Evolutionary conservation across 1,140 invertebrate species (phyloP).

Genomic region (Drosophila leontia): DNA sequence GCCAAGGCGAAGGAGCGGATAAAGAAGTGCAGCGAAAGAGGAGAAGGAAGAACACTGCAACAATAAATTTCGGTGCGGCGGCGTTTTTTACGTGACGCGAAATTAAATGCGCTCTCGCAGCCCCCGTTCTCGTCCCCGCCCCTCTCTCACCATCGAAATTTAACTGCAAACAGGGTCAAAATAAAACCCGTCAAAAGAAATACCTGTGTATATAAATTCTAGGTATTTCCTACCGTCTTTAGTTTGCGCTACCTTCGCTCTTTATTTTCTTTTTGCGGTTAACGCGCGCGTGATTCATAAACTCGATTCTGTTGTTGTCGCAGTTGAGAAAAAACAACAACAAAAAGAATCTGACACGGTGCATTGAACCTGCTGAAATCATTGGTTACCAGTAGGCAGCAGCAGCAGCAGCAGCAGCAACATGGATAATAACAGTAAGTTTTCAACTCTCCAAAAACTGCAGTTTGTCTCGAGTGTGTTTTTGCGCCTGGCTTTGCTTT

Average conservation of each 20-base stretch:
- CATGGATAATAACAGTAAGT: conserved; percentile 44
- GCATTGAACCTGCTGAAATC: conserved; percentile 71
- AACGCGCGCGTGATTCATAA: conserved; percentile 80
- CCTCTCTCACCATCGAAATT: conserved; percentile 16
- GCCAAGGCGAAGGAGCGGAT: conserved; percentile 8
- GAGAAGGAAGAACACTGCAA: conserved; percentile 35
- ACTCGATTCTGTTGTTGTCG: conserved; percentile 39
- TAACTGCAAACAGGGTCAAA: conserved; percentile 76
- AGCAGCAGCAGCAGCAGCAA: conserved; percentile 24
- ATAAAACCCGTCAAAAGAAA: conserved; percentile 55
- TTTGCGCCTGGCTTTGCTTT: conserved; percentile 17
- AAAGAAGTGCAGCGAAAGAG: conserved; percentile 32
- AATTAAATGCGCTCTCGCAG: conserved; percentile 63
- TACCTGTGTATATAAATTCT: conserved; percentile 62
- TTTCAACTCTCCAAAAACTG: conserved; percentile 16
- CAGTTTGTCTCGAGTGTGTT: background rate
- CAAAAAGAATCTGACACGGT: conserved; percentile 37
- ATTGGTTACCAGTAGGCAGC: conserved; percentile 46
- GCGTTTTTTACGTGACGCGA: conserved; percentile 68
- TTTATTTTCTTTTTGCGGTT: conserved; percentile 57
- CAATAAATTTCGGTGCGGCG: conserved; percentile 39
- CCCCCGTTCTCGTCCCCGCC: conserved; percentile 5
- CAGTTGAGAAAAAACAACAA: conserved; percentile 14
- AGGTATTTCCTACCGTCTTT: conserved; percentile 57
- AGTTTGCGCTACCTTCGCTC: conserved; percentile 18